Evolutionary conservation across 1,140 invertebrate genomes (phyloP).

Genomic region (Macrocentrus cingulum): DNA sequence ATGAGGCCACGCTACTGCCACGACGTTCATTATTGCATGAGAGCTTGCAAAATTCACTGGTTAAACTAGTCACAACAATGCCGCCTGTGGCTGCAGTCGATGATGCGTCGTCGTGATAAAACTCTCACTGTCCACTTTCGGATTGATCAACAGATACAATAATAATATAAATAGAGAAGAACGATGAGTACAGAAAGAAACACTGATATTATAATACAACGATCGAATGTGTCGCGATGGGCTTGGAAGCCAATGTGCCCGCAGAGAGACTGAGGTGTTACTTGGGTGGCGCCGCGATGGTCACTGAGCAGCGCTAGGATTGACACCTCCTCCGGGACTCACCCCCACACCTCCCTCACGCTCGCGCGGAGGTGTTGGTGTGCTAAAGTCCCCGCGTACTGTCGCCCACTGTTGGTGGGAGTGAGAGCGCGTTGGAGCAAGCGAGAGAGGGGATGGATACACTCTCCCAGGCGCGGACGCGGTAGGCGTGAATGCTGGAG

Average conservation of each 20-base stretch:
- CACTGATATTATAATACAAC: background rate
- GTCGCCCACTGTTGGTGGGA: slow-evolving; percentile 14
- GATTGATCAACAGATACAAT: background rate
- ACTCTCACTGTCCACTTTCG: no score
- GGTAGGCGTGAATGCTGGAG: slow-evolving; percentile 59
- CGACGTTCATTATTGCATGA: background rate
- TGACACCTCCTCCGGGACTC: slow-evolving; percentile 59
- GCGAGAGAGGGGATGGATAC: slow-evolving; percentile 19
- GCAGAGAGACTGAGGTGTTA: slow-evolving; percentile 55
- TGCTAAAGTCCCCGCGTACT: slow-evolving; percentile 47
- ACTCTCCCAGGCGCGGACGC: slow-evolving; percentile 37
- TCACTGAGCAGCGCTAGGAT: slow-evolving; percentile 62
- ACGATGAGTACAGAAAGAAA: background rate
- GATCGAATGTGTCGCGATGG: slow-evolving; percentile 9
- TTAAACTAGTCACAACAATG: no score
- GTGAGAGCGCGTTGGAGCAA: slow-evolving; percentile 16
- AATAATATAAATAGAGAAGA: background rate
- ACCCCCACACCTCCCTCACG: slow-evolving; percentile 56
- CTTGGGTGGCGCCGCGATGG: slow-evolving; percentile 61
- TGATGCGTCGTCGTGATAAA: no score
- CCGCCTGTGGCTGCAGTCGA: no score
- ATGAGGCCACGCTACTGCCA: background rate
- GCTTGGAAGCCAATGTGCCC: slow-evolving; percentile 13
- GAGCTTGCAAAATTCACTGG: no score
- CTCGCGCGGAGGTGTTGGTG: slow-evolving; percentile 53